These are phyloP conservation scores for Nymphalis polychloros DNA, from an alignment of 2,888 invertebrate species.

Conservation along the genomic window DNA sequence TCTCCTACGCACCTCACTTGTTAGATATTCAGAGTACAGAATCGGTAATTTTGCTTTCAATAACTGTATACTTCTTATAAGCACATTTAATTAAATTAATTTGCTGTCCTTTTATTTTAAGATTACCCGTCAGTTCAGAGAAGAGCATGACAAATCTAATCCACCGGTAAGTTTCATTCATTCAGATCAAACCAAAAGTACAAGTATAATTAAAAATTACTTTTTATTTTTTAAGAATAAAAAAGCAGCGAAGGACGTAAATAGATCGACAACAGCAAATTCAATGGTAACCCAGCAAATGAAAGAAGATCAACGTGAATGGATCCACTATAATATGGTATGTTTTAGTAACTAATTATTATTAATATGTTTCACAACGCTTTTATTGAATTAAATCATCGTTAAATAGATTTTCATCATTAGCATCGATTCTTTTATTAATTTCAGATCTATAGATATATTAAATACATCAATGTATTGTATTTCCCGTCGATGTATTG, in stretches of 20 bases:
- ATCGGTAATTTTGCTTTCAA: constrained; percentile 51
- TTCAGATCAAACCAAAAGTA: background rate
- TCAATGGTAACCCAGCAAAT: constrained; percentile 33
- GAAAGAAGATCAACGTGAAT: constrained; percentile 65
- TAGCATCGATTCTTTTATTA: background rate
- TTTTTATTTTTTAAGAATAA: constrained; percentile 40
- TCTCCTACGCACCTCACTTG: constrained; percentile 68
- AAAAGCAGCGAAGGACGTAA: constrained; percentile 43
- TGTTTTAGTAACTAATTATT: background rate
- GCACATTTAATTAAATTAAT: background rate
- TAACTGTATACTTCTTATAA: background rate
- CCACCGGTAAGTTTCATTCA: constrained; percentile 43
- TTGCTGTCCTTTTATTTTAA: constrained; percentile 44
- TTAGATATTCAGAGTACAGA: constrained; percentile 69
- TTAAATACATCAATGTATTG: constrained; percentile 46
- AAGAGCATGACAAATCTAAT: constrained; percentile 53
- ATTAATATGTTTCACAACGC: no score
- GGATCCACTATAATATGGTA: constrained; percentile 55
- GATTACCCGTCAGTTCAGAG: constrained; percentile 58
- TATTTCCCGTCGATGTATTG: constrained; percentile 63
- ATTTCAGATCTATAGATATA: constrained; percentile 52
- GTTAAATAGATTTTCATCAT: background rate
- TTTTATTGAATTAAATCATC: background rate
- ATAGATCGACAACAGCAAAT: constrained; percentile 35
- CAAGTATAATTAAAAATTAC: background rate